Conservation (phyloP, 2,888 invertebrate species). For the Aphodius granarius region DNA sequence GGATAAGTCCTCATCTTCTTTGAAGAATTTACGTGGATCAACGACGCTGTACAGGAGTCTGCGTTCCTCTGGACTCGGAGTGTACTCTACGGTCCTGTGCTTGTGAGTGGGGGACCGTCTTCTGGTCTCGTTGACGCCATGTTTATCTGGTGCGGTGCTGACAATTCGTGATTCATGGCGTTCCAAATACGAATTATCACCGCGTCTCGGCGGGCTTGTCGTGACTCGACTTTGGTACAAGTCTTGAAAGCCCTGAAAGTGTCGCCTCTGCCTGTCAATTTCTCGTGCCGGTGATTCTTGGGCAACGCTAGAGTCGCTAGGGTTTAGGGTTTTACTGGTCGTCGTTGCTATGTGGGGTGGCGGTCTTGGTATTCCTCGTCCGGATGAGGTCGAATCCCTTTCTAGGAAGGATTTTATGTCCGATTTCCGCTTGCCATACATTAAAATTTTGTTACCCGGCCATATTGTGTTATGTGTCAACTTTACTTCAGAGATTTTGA, state of each 20-base stretch:
- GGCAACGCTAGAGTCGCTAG: not conserved
- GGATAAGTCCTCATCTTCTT: not conserved
- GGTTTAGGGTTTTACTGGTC: not conserved
- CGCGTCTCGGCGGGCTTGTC: not conserved
- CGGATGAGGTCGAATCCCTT: not conserved
- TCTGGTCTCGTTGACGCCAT: not conserved
- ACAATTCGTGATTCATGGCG: not conserved
- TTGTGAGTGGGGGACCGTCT: not conserved
- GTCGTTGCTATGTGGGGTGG: not conserved
- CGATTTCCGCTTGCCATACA: conserved; percentile 10
- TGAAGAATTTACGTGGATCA: not conserved
- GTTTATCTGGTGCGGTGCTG: not conserved
- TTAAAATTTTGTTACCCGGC: not conserved
- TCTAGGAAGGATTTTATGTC: not conserved
- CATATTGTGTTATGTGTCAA: not conserved
- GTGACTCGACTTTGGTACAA: not conserved
- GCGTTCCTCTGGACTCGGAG: not conserved
- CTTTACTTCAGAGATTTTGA: not conserved
- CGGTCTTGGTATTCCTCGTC: not conserved
- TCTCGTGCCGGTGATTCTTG: not conserved
- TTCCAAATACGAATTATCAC: not conserved
- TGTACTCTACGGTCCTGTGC: not conserved
- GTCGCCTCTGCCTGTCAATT: not conserved
- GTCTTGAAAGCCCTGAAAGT: not conserved
- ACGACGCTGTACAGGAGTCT: not conserved